phyloP scores from a whole-genome alignment of 2,797 vertebrate genomes.

The Fundulus diaphanus region DNA sequence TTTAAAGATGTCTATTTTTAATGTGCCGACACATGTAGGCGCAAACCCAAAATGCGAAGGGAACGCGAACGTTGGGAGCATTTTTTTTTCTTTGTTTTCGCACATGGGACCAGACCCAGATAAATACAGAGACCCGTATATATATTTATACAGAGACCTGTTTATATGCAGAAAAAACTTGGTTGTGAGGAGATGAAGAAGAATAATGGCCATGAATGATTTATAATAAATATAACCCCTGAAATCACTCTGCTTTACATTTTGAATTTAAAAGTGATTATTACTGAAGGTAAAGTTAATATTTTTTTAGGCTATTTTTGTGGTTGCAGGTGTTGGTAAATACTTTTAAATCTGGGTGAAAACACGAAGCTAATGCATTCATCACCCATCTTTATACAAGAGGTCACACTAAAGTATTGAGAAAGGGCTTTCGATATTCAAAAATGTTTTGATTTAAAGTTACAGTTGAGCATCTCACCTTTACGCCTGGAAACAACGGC shows the following conservation, averaged over 20 bases:
- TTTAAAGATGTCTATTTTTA: slow-evolving; percentile 87
- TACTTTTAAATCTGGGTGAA: slow-evolving; percentile 43
- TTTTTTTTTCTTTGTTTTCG: slow-evolving; percentile 18
- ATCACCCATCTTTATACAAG: slow-evolving; percentile 38
- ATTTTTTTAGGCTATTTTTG: slow-evolving; percentile 48
- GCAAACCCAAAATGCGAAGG: slow-evolving; percentile 53
- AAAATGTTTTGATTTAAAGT: slow-evolving; percentile 20
- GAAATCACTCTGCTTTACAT: slow-evolving; percentile 20
- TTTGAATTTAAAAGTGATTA: slow-evolving; percentile 31
- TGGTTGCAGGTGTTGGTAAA: slow-evolving; percentile 60
- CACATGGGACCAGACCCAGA: slow-evolving; percentile 61
- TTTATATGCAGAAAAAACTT: slow-evolving; percentile 26
- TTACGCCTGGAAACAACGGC: not conserved
- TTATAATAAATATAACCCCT: slow-evolving; percentile 23
- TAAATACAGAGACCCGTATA: slow-evolving; percentile 4
- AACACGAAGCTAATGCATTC: slow-evolving; percentile 32
- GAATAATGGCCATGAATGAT: slow-evolving; percentile 32
- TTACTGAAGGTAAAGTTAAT: slow-evolving; percentile 30
- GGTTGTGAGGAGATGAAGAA: slow-evolving; percentile 23
- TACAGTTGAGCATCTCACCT: slow-evolving; percentile 11
- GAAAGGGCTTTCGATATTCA: slow-evolving; percentile 24
- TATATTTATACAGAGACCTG: slow-evolving; percentile 24
- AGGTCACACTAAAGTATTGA: slow-evolving; percentile 60
- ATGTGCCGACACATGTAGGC: slow-evolving; percentile 79
- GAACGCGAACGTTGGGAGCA: slow-evolving; percentile 42